phyloP scores from a whole-genome alignment of 1,140 invertebrate species.

The Tetragonula clypearis region DNA sequence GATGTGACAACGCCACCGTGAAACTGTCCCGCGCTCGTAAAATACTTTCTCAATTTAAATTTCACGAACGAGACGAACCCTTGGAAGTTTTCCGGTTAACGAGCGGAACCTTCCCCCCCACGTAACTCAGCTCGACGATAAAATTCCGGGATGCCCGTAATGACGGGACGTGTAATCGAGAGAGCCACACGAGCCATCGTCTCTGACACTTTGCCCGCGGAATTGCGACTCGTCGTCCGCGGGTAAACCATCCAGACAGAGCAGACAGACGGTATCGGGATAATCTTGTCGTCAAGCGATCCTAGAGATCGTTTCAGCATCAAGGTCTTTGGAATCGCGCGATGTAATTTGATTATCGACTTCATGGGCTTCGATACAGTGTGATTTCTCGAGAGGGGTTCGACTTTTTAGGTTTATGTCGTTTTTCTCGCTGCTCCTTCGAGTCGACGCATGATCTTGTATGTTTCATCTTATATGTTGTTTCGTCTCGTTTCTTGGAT shows the following conservation, averaged over 20 bases:
- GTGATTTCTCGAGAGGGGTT: background rate
- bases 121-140: slow-evolving; percentile 76
- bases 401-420: background rate
- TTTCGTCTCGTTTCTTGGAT: too few relatives aligned
- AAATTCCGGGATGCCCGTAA: slow-evolving; percentile 75
- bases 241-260: slow-evolving; percentile 19
- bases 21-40: slow-evolving; percentile 80
- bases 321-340: background rate
- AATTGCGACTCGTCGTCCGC: slow-evolving; percentile 34
- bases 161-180: slow-evolving; percentile 75
- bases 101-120: slow-evolving; percentile 74
- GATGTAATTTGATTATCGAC: background rate
- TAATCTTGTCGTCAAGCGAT: background rate
- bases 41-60: slow-evolving; percentile 83
- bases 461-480: background rate
- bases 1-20: slow-evolving; percentile 82
- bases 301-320: background rate
- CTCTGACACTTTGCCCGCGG: slow-evolving; percentile 45
- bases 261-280: slow-evolving; percentile 32
- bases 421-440: background rate
- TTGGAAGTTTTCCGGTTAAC: slow-evolving; percentile 78
- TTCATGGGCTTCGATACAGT: background rate
- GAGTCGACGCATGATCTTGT: background rate
- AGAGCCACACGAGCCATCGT: slow-evolving; percentile 72
- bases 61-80: slow-evolving; percentile 74